Evolutionary conservation across 92 coral and sea anemone genomes (phyloP), one percentile per base, ranked within the genome.

Genomic region (Micromussa lordhowensis): DNA sequence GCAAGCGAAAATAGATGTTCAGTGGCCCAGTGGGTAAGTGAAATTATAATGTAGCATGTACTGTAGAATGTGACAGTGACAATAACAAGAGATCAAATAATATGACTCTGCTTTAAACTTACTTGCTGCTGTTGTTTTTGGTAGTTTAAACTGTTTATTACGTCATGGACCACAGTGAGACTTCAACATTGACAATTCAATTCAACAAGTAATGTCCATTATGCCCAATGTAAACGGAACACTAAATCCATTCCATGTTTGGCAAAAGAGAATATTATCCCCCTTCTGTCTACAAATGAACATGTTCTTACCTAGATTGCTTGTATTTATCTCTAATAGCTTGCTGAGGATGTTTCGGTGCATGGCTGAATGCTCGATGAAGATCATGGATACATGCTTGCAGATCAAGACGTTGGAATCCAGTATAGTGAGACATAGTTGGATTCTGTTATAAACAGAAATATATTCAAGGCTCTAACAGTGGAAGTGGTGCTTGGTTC

Each of bases 281-380:
- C 17, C 14, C 29, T 12, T n/a, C n/a, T 24, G 18, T 10, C 11
- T 0, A 66, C 26, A 66, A 11, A 5, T 66, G 30, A 0, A 26
- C 17, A n/a, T 26, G 17, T 66, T 74, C 94, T 87, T 83, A 96
- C 99, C 96, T 96, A n/a, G 88, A 61, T 54, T 88, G 90, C 89
- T 74, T 90, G 90, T 97, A 97, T 85, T 97, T 97, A 77, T 97
- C 99, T 34, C 94, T 92, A 69, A 94, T 95, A 66, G 99, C 98
- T 89, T 96, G 94, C 85, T 97, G 99, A 40, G 96, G 91, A 68
- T 93, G 96, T 75, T 88, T 92, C 24, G 99, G 93, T 74, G 99
- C 99, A 90, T 93, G 96, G 63, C 98, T 88, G 73, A 97, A 97
- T 24, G 94, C 90, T 51, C 96, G 92, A 84, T 97, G 99, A 59